Percentiles rank a stretch among this genome's conserved stretches.
These are phyloP conservation scores for Gymnothorax reevesii DNA, from an alignment of 2,797 vertebrate species.

Conservation along the genomic window DNA sequence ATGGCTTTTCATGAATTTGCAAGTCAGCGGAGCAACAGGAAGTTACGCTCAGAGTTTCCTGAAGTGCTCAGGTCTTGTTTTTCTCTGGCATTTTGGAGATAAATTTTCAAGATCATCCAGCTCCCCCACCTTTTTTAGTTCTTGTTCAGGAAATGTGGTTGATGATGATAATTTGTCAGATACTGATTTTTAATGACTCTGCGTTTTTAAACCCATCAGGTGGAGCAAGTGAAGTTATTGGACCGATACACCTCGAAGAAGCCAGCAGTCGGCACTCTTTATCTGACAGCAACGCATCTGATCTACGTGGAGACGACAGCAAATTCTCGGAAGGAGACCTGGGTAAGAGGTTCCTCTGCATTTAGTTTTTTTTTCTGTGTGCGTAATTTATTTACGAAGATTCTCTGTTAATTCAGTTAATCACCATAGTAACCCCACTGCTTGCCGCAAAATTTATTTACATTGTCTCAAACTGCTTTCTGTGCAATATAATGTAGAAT, in stretches of 20 bases:
- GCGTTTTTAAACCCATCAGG: conserved; percentile 56
- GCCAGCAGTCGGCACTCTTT: conserved; percentile 69
- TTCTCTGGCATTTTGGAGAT: background rate
- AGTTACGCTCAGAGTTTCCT: conserved; percentile 3
- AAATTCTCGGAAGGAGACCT: conserved; percentile 73
- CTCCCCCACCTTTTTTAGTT: too few species aligned
- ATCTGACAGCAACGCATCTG: conserved; percentile 79
- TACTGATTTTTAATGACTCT: background rate
- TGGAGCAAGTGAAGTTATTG: conserved; percentile 76
- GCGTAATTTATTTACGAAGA: background rate
- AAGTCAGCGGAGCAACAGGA: conserved; percentile 15
- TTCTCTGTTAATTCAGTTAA: background rate
- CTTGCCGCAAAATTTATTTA: background rate
- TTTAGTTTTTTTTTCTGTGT: background rate
- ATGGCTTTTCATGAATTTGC: background rate
- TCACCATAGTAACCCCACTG: background rate
- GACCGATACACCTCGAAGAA: conserved; percentile 70
- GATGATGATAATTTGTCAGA: background rate
- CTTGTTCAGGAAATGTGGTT: background rate
- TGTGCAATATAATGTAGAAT: background rate
- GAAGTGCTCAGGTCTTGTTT: background rate
- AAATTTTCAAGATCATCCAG: background rate
- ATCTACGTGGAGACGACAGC: conserved; percentile 75
- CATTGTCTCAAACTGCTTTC: background rate
- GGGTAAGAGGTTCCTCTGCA: conserved; percentile 61